Conservation (phyloP, 64 coral and sea anemone species). For the Astreopora myriophthalma region DNA sequence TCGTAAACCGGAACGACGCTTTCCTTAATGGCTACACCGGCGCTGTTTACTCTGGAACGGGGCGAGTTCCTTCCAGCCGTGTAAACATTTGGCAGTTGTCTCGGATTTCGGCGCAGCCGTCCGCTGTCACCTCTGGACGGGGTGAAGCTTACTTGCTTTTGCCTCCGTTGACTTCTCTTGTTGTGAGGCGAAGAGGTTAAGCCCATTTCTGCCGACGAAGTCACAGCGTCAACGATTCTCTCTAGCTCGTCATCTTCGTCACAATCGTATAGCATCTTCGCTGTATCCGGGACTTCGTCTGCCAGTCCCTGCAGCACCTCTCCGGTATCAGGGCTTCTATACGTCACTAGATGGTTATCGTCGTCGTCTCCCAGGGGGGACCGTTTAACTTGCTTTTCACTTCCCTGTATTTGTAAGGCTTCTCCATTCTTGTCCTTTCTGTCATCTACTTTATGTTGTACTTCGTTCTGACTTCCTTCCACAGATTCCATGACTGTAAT, state of each 20-base stretch:
- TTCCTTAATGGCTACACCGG: neutral
- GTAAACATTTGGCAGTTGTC: neutral
- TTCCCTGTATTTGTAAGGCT: neutral
- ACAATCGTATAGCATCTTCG: slow-evolving; percentile 50
- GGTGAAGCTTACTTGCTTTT: neutral
- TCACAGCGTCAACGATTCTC: neutral
- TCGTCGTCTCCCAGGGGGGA: neutral
- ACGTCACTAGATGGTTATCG: neutral
- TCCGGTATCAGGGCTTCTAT: slow-evolving; percentile 71
- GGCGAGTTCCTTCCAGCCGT: slow-evolving; percentile 2
- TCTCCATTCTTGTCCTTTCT: neutral
- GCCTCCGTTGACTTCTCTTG: neutral
- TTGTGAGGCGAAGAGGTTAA: neutral
- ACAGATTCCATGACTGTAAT: neutral
- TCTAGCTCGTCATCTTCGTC: slow-evolving; percentile 26
- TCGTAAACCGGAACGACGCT: slow-evolving; percentile 71
- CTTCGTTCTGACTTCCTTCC: neutral
- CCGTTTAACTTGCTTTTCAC: neutral
- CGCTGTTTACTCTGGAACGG: neutral
- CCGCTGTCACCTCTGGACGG: neutral
- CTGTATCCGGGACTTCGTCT: slow-evolving; percentile 64
- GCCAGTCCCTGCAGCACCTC: slow-evolving; percentile 30
- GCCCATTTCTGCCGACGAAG: neutral
- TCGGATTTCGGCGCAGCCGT: neutral
- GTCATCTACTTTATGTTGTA: neutral